phyloP scores from a whole-genome alignment of 2,113 vertebrate species.

The Hemichromis elongatus region DNA sequence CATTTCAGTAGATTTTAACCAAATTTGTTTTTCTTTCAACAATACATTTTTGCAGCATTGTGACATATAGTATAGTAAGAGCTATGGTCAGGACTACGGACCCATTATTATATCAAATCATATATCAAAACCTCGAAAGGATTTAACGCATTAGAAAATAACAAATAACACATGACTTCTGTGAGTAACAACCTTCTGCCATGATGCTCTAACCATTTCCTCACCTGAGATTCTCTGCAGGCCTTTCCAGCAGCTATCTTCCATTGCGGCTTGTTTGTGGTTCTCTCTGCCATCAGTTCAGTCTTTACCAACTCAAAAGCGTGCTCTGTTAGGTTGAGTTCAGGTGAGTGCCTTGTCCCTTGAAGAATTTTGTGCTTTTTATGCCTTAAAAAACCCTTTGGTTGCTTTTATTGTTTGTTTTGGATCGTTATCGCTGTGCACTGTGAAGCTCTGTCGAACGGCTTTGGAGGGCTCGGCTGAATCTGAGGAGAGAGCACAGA shows the following conservation, averaged over 20 bases:
- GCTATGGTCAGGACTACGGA: background rate
- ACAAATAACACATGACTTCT: background rate
- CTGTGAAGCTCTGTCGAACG: background rate
- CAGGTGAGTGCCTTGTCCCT: background rate
- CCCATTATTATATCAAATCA: background rate
- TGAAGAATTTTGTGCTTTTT: background rate
- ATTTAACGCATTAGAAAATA: background rate
- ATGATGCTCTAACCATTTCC: background rate
- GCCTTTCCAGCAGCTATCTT: background rate
- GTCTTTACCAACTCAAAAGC: background rate
- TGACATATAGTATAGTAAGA: background rate
- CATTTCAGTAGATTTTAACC: background rate
- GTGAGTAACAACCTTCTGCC: too few relatives aligned
- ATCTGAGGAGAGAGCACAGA: background rate
- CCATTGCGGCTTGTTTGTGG: rapidly evolving
- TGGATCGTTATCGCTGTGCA: background rate
- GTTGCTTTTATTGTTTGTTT: background rate
- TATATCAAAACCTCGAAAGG: background rate
- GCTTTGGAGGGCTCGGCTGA: background rate
- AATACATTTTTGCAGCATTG: background rate
- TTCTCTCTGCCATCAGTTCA: rapidly evolving
- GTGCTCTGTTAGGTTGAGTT: background rate
- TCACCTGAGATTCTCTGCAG: background rate
- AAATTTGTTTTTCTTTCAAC: background rate
- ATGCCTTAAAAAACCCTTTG: background rate